A percentile compares a stretch with the other conserved stretches of the same genome.
Evolutionary conservation across 37 sponge, comb jelly and placozoan genomes (phyloP).

Genomic region (Cliona cf. orientalis): DNA sequence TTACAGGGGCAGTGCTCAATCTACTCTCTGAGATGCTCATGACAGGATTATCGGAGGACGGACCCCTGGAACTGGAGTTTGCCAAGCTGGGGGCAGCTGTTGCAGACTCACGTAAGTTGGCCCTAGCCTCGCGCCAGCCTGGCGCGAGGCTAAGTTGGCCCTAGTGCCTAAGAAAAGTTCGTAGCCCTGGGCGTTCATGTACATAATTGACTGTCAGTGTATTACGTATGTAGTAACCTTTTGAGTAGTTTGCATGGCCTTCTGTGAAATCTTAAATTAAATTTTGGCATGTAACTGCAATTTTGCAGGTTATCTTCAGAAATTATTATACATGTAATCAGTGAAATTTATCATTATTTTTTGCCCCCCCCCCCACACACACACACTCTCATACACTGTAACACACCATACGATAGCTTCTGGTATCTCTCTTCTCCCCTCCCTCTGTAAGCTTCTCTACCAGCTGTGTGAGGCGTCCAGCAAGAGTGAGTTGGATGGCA

Average conservation of each 20-base stretch:
- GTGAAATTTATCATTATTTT: background rate
- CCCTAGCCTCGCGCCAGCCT: background rate
- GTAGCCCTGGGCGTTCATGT: too few species aligned
- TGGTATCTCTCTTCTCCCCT: slow-evolving; percentile 1
- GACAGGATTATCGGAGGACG: slow-evolving; percentile 19
- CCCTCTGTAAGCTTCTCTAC: slow-evolving; percentile 45
- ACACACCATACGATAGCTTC: too few species aligned
- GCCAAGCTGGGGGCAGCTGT: slow-evolving; percentile 7
- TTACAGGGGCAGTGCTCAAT: slow-evolving; percentile 2
- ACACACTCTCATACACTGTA: background rate
- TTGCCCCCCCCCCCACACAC: background rate
- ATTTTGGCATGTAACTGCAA: too few species aligned
- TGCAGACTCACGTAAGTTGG: slow-evolving; percentile 12
- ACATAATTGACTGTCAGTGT: background rate
- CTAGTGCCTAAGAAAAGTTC: too few species aligned
- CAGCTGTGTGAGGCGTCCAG: slow-evolving; percentile 50
- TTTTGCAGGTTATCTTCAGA: background rate
- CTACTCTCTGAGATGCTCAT: slow-evolving; percentile 34
- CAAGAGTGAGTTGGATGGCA: slow-evolving; percentile 45
- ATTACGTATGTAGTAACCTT: slow-evolving; percentile 2
- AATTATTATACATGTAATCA: background rate
- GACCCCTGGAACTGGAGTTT: slow-evolving; percentile 8
- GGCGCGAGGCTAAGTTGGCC: too few species aligned
- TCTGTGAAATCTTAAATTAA: background rate
- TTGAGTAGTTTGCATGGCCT: background rate